A percentile compares a stretch with the other conserved stretches of the same genome.
Evolutionary conservation across 2,113 vertebrate species (phyloP).

Genomic region (Rousettus leschenaultii): DNA sequence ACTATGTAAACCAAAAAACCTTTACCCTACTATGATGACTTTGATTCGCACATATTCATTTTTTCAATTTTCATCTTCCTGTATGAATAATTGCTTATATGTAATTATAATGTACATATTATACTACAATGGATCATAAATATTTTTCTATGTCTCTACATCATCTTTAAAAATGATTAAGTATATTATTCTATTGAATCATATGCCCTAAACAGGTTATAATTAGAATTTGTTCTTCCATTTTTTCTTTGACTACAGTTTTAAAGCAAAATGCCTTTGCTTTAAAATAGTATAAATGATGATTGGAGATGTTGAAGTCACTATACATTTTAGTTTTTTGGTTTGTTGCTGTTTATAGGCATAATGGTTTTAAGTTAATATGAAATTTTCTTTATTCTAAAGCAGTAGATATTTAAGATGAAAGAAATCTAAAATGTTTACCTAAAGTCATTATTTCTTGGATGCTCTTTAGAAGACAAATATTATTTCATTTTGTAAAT

Average conservation of each 20-base stretch:
- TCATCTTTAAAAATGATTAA: slow-evolving; percentile 13
- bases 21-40: background rate
- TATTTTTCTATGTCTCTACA: background rate
- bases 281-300: background rate
- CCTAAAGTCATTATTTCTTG: background rate
- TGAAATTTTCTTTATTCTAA: slow-evolving; percentile 35
- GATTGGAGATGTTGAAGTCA: background rate
- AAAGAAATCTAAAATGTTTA: background rate
- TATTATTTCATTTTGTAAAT: slow-evolving; percentile 11
- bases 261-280: slow-evolving; percentile 23
- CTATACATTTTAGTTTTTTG: background rate
- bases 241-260: slow-evolving; percentile 2
- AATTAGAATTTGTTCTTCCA: background rate
- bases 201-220: background rate
- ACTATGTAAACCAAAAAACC: background rate
- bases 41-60: background rate
- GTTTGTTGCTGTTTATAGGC: background rate
- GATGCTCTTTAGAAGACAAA: background rate
- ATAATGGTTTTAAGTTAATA: slow-evolving; percentile 5
- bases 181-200: background rate
- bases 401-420: slow-evolving; percentile 12
- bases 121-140: background rate
- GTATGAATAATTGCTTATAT: background rate
- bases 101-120: background rate
- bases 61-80: background rate